Base-by-base conservation (phyloP, 2,113 vertebrate genomes). In the Salvelinus sp. region DNA sequence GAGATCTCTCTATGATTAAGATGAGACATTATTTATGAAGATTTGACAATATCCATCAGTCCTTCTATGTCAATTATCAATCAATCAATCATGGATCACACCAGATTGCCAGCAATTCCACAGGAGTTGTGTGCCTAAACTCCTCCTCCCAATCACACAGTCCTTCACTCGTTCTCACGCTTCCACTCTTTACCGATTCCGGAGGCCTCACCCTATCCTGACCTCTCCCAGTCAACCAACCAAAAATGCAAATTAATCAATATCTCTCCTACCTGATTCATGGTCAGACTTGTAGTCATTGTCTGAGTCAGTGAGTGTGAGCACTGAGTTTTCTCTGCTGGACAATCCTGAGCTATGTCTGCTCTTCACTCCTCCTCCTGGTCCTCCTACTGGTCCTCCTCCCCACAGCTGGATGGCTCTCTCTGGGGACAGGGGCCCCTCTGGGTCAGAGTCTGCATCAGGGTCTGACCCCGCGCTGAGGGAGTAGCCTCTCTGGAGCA, bases 251-350 rank as follows among this genome's bases (percentile, higher is more conserved):
- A 48, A 54, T 44, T 20, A 57, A 28, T 16, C 27, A 20, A 9
- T 44, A 54, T 54, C 44, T 4, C n/a, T 79, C 95, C 91, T 96
- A 97, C 96, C 96, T 63, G 95, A 95, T 77, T 98, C 96, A 22
- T 97, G 95, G 20, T 98, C 95, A 0, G 96, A 98, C 91, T 96
- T 96, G 75, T 96, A 96, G 28, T 97, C 96, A 58, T 98, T 97
- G 82, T 98, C 96, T 0, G 96, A 98, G 88, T 97, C 97, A 0
- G 96, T 98, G 76, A 97, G 93, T 0, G 96, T 97, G 69, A 98
- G 96, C 0, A 96, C 96, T 0, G 96, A 98, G 90, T 96, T 98
- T 79, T 97, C 96, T 0, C 94, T 95, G 80, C 96, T 98, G 72
- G 97, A 97, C 58, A 98, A 94, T 18, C 96, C 96, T 0, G 96